Evolutionary conservation across 2,888 invertebrate genomes (phyloP).

Genomic region (Tenthredo distinguenda): DNA sequence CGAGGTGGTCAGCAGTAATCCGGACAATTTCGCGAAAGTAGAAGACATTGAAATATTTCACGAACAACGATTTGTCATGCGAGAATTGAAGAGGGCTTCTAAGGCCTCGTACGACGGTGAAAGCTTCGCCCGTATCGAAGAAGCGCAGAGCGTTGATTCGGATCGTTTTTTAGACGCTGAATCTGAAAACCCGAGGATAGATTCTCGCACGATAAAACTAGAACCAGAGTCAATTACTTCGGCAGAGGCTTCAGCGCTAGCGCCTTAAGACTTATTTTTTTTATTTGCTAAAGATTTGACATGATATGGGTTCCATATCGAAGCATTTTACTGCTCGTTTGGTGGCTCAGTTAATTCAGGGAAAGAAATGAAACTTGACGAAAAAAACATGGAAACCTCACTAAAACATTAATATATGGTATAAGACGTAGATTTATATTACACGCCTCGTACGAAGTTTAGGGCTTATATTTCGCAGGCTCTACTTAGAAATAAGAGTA

Average conservation of each 20-base stretch:
- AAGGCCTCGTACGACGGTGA: not conserved
- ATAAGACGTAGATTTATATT: conserved; percentile 15
- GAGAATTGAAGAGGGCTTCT: conserved; percentile 20
- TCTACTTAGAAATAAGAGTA: not conserved
- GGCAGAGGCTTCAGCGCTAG: not conserved
- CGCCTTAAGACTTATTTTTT: not conserved
- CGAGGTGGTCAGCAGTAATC: not conserved
- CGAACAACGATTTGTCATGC: conserved; percentile 48
- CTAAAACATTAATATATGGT: not conserved
- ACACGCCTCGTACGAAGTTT: not conserved
- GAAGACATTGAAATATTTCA: conserved; percentile 53
- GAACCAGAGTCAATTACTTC: conserved; percentile 24
- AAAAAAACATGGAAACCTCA: not conserved
- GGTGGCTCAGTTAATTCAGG: not conserved
- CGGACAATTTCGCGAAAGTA: conserved; percentile 27
- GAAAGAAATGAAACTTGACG: not conserved
- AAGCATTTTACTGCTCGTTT: not conserved
- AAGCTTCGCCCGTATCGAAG: not conserved
- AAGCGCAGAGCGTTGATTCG: conserved; percentile 13
- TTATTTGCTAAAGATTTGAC: not conserved
- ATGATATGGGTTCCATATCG: not conserved
- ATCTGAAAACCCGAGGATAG: not conserved
- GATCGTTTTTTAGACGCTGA: not conserved
- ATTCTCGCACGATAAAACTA: not conserved
- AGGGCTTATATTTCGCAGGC: not conserved